Evolutionary conservation across 2,797 vertebrate genomes (phyloP), one percentile per base, ranked within the genome.

Genomic region (Menidia menidia): DNA sequence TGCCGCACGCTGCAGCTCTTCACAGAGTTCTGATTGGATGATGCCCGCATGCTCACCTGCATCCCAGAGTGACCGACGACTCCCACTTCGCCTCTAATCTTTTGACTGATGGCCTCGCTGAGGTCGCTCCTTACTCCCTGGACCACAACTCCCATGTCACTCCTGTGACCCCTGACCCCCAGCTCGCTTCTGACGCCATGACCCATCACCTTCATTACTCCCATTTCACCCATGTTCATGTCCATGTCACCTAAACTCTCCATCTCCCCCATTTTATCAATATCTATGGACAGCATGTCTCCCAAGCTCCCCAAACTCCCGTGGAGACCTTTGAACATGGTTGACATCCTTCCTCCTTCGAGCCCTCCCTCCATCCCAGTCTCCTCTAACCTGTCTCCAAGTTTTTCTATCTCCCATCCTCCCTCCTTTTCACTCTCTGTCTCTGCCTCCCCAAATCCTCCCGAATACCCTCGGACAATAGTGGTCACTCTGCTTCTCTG

Each of bases 1-100:
- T 95, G 96, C 84, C 96, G 96, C 92, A 98, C 93, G 68, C 96
- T 97, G 89, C 96, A 96, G 93, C 96, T 97, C 95, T 96, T 97
- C 89, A 96, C 96, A 90, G 97, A 98, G 96, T 98, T 99, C 95
- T 98, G 96, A 94, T 98, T 98, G 74, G 93, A 92, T 2, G 90
- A 91, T 76, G 97, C 89, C 88, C 96, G 95, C 97, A 99, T 96
- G 95, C 97, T 98, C 93, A 98, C 95, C 94, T 98, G 96, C 93
- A 99, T 96, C 87, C 97, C 97, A 73, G 97, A 97, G 86, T 83
- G 88, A 43, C 91, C 89, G 0, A 87, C n/a, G 47, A 90, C 81
- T 0, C 89, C 90, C 41, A 91, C 68, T 43, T 93, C 91, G 0
- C 90, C 88, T 56, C 90, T 84, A 6, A 91, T 84, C 75, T 92